Evolutionary conservation across 2,113 vertebrate species (phyloP).

Genomic region (Oceanites oceanicus): DNA sequence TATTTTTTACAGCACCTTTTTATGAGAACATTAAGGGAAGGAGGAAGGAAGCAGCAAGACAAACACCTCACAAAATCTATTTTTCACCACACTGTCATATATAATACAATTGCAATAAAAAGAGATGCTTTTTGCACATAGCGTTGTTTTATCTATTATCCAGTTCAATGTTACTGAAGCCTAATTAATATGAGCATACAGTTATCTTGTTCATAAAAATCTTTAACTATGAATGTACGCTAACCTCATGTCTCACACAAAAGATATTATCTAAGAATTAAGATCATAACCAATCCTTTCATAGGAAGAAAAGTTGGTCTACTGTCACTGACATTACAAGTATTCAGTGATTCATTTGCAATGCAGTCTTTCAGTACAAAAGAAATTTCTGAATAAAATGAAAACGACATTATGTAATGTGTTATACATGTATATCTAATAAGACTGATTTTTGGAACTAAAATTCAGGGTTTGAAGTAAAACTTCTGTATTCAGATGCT

Average conservation of each 20-base stretch:
- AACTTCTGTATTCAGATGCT: not conserved
- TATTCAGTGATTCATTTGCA: not conserved
- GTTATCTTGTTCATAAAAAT: not conserved
- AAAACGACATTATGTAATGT: not conserved
- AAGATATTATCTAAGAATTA: not conserved
- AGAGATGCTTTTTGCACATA: not conserved
- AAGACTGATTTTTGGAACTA: not conserved
- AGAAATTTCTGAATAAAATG: not conserved
- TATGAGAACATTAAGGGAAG: not conserved
- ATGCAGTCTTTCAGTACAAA: not conserved
- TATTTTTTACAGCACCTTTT: not conserved
- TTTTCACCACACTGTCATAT: not conserved
- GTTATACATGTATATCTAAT: not conserved
- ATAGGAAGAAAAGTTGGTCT: not conserved
- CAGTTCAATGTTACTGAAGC: not conserved
- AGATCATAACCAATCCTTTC: not conserved
- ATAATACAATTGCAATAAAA: not conserved
- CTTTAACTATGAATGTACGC: not conserved
- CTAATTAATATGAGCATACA: not conserved
- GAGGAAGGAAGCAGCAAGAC: not conserved
- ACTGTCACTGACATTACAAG: not conserved
- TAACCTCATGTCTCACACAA: not conserved
- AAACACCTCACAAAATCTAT: not conserved
- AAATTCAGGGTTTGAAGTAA: not conserved
- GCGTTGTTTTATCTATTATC: not conserved